A percentile compares a stretch with the other conserved stretches of the same genome.
These are phyloP conservation scores for Tetheella fluctuosa DNA, from an alignment of 2,888 invertebrate species.

Conservation along the genomic window DNA sequence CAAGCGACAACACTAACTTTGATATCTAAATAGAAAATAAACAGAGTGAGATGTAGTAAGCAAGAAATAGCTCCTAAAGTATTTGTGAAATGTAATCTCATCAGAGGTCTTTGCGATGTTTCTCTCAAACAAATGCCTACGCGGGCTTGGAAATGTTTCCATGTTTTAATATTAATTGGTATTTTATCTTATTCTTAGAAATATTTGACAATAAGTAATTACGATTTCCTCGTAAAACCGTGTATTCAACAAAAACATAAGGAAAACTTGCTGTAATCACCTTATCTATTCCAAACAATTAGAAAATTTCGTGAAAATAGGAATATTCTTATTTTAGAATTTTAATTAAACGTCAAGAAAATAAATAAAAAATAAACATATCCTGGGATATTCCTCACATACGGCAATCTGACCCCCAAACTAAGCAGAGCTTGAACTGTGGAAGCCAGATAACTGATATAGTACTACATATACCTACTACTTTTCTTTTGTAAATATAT, in stretches of 20 bases:
- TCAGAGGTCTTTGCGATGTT: slow-evolving; percentile 2
- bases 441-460: too few relatives aligned
- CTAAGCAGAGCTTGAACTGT: too few relatives aligned
- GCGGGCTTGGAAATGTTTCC: slow-evolving; percentile 2
- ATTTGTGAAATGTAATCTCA: slow-evolving; percentile 5
- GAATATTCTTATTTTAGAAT: neutral
- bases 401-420: too few relatives aligned
- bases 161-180: neutral
- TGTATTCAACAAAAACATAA: neutral
- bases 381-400: too few relatives aligned
- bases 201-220: neutral
- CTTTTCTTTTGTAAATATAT: too few relatives aligned
- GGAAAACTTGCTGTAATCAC: neutral
- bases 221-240: neutral
- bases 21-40: neutral
- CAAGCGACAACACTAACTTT: neutral
- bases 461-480: too few relatives aligned
- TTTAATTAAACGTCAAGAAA: too few relatives aligned
- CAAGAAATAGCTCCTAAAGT: neutral
- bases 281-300: neutral
- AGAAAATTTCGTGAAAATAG: too few relatives aligned
- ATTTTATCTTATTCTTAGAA: neutral
- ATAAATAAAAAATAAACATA: too few relatives aligned
- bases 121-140: neutral
- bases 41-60: neutral